Evolutionary conservation across 2,113 vertebrate genomes (phyloP), one percentile per base, ranked within the genome.

Genomic region (Tragelaphus scriptus): DNA sequence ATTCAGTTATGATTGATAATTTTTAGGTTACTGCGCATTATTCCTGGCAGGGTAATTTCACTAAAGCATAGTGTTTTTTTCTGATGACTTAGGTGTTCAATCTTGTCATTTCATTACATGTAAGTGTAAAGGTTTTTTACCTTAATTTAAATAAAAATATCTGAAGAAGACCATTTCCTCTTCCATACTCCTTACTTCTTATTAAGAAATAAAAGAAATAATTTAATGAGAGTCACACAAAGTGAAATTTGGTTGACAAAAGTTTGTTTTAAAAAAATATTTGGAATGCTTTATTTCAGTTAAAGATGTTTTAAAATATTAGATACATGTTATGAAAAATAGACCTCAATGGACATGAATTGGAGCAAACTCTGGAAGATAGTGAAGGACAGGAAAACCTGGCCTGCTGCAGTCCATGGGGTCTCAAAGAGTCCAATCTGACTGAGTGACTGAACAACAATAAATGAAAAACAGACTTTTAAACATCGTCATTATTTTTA

Each of bases 141-240:
- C 10, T 91, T 90, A 25, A 88, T 36, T 97, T 94, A 61, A 90
- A 81, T 84, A 93, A 68, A 17, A 16, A 61, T 82, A 8, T 98
- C 96, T 95, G 68, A 95, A 85, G 94, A 40, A 93, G 90, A 88
- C 4, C n/a, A 44, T 97, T 92, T 98, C 49, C 30, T 95, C 17
- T 79, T 85, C 32, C 25, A 12, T 49, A 55, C 11, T 16, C 25
- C 28, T 63, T 88, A 82, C 80, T 92, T 55, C 28, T 84, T 90
- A 21, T 80, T 92, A 36, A 85, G 61, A 88, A 65, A 97, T 82
- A 59, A 85, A 44, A 6, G 25, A 71, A 84, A 40, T 80, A 59
- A 88, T 40, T 87, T 97, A 44, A 56, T 89, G 44, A 49, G 28
- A 40, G 14, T 86, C 14, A 90, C 26, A n/a, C 26, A 94, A 84